These are phyloP conservation scores for Euclidia mi DNA, from an alignment of 2,888 invertebrate species.

Conservation along the genomic window DNA sequence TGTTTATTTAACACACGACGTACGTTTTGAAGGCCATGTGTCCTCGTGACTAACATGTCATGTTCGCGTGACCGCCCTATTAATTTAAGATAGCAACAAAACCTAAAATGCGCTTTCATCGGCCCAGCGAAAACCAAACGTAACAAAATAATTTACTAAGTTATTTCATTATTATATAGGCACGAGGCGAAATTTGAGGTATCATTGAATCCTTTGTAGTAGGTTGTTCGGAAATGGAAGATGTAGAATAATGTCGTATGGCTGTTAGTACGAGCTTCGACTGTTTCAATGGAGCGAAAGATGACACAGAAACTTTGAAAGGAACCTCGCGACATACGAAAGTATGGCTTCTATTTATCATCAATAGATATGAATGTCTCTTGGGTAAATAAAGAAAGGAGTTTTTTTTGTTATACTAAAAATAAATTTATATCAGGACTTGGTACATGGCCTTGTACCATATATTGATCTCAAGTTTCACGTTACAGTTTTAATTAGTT, in stretches of 20 bases:
- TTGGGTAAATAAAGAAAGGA: constrained; percentile 24
- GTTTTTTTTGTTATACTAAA: constrained; percentile 8
- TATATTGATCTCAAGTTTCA: too few species aligned
- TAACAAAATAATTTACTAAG: constrained; percentile 28
- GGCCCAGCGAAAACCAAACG: constrained; percentile 34
- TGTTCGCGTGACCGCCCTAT: constrained; percentile 67
- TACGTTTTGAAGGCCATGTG: constrained; percentile 37
- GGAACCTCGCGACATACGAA: constrained; percentile 13
- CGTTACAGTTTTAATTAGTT: too few species aligned
- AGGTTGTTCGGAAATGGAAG: constrained; percentile 5
- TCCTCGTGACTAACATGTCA: constrained; percentile 48
- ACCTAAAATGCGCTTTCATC: constrained; percentile 51
- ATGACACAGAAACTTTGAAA: constrained; percentile 16
- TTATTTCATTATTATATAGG: constrained; percentile 13
- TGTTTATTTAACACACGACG: constrained; percentile 22
- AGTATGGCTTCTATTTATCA: constrained; percentile 39
- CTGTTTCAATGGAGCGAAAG: constrained; percentile 15
- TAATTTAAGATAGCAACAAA: constrained; percentile 60
- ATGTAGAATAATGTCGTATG: constrained; percentile 16
- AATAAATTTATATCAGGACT: too few species aligned
- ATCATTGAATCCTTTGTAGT: constrained; percentile 11
- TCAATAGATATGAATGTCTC: constrained; percentile 33
- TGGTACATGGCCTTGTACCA: too few species aligned
- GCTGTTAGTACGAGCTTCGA: constrained; percentile 1
- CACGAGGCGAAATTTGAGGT: constrained; percentile 1